Base-by-base conservation (phyloP, 2,888 invertebrate genomes). In the Drosophila pegasa region DNA sequence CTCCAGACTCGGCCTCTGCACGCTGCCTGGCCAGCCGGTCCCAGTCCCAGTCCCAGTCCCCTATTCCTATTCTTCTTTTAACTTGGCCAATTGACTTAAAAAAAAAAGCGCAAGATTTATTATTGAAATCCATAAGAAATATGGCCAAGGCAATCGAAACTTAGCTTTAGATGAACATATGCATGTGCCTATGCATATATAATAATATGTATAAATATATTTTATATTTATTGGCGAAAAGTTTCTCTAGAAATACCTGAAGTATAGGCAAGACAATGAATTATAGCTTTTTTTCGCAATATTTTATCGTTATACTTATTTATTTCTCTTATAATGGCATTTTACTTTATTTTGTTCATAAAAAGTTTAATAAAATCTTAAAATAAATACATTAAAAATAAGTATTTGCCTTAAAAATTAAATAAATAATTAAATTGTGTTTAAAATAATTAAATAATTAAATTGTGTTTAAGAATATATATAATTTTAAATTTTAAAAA, bases 51-150 rank as follows among this genome's bases (percentile, higher is more conserved):
- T 33, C 47, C 6, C 6, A 16, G 22, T 2, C 8, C 9, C 27
- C 51, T 25, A n/a, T 16, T 35, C 1, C 10, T 16, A 12, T 35
- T 14, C 35, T 14, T 66, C 82, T 62, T 58, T 60, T 20, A 50
- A 75, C 71, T 71, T 80, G 76, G 87, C 84, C 84, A 86, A 83
- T 90, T 81, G 83, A 79, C 85, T 33, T 80, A 80, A 61, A 40
- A 85, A 20, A n/a, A n/a, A 43, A 20, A 10, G 16, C 2, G 10
- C 16, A 45, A 29, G 85, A 88, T 85, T 85, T 85, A 85, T 88
- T 85, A 85, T 85, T 84, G 87, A 84, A 87, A 84, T 88, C 81
- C 84, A 88, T 82, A 72, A 76, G 9, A 86, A 80, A 87, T 88
- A 88, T 85, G 87, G 62, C 55, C 73, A 73, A 72, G 62, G 50